Base-by-base conservation (phyloP, 2,797 vertebrate species). In the Morus bassanus region DNA sequence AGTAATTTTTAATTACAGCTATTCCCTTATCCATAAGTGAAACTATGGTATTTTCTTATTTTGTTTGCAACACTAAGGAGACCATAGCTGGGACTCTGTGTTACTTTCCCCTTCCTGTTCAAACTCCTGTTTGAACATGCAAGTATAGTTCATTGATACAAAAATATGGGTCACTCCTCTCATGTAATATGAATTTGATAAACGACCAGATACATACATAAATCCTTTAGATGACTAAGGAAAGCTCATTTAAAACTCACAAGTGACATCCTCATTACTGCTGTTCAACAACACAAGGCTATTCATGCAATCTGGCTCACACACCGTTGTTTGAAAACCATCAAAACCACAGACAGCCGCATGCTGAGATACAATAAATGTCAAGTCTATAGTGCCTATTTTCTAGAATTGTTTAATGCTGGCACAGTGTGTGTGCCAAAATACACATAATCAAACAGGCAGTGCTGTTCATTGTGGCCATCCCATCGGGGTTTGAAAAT, bases 161-260 rank as follows among this genome's bases (percentile, higher is more conserved):
- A 91, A 93, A 92, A 90, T 60, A 80, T 76, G 56, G 69, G 57
- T 53, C 51, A 72, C 14, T 41, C 3, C 0, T 83, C 41, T 79
- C 31, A 51, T 28, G n/a, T 73, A 84, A 90, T 75, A 72, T 50
- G 85, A 86, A 72, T 54, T 3, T 91, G 91, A 97, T 57, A 88
- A 90, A 78, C 0, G 2, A 86, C 17, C 25, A 77, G 76, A 90
- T 61, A 75, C n/a, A 50, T 46, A 68, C 76, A 93, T 94, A 91
- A 96, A 93, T 97, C 73, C 88, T 94, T 84, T 84, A 90, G 91
- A 96, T 65, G 8, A 86, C 53, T 77, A 57, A 68, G 46, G 24
- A 74, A 93, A 86, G 14, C 76, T 88, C 73, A 86, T 94, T 95
- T 95, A 81, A 95, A 93, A 88, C 77, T 88, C 85, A 95, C 82